phyloP scores from a whole-genome alignment of 1,140 invertebrate species.

The Scaptomyza graminum region DNA sequence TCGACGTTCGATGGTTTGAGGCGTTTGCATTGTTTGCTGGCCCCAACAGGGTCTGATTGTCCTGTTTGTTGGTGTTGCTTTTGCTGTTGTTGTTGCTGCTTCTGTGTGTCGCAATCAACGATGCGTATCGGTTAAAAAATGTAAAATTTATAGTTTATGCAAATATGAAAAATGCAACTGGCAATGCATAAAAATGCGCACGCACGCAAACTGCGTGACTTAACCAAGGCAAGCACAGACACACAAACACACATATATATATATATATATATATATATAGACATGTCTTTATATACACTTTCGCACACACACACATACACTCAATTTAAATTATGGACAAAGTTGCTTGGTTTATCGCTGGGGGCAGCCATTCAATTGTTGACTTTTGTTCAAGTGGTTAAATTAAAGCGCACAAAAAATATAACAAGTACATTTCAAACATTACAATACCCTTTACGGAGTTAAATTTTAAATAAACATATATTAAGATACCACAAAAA shows the following conservation, averaged over 20 bases:
- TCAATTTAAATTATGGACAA: conserved; percentile 76
- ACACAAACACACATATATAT: conserved; percentile 23
- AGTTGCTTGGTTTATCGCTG: conserved; percentile 80
- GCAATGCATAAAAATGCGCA: conserved; percentile 82
- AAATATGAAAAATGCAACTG: conserved; percentile 83
- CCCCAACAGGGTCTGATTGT: conserved; percentile 39
- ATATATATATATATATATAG: conserved; percentile 13
- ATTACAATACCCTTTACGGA: conserved; percentile 2
- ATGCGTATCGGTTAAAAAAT: conserved; percentile 82
- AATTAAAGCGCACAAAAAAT: conserved; percentile 53
- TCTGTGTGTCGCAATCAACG: conserved; percentile 69
- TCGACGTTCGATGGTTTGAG: conserved; percentile 14
- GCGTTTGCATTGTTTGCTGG: conserved; percentile 52
- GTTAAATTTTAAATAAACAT: too few relatives aligned
- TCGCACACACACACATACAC: conserved; percentile 28
- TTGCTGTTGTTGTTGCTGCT: conserved; percentile 24
- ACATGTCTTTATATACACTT: not conserved
- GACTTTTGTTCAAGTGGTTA: conserved; percentile 70
- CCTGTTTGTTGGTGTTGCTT: conserved; percentile 40
- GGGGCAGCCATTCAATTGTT: conserved; percentile 73
- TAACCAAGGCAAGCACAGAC: conserved; percentile 45
- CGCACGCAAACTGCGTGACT: conserved; percentile 77
- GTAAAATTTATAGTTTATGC: conserved; percentile 83
- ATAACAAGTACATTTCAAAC: conserved; percentile 6
- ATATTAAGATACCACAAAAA: too few relatives aligned